These are phyloP conservation scores for Thripadectes ignobilis DNA, from an alignment of 2,797 vertebrate species.

Conservation along the genomic window DNA sequence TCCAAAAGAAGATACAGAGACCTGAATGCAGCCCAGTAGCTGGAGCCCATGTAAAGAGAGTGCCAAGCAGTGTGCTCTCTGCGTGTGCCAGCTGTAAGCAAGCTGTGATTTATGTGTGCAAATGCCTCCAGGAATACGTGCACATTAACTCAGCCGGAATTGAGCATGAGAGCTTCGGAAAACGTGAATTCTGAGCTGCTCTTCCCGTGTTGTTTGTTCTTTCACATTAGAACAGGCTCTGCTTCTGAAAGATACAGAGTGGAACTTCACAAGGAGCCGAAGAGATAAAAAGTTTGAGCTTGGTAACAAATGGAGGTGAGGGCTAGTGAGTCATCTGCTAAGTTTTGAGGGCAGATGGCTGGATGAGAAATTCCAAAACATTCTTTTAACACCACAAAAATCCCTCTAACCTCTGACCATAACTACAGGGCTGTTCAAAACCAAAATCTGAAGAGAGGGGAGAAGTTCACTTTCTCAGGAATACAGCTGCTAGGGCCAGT, in stretches of 20 bases:
- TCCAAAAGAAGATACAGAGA: neutral
- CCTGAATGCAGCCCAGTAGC: neutral
- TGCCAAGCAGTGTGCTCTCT: neutral
- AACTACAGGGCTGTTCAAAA: neutral
- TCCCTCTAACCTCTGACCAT: neutral
- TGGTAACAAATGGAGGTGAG: slow-evolving; percentile 12
- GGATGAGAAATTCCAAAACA: neutral
- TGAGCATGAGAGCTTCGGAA: neutral
- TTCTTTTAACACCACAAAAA: slow-evolving; percentile 14
- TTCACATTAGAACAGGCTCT: neutral
- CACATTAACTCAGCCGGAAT: neutral
- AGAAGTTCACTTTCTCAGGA: neutral
- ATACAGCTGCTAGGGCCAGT: neutral
- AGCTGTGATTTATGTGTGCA: neutral
- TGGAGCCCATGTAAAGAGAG: neutral
- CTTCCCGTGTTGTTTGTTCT: neutral
- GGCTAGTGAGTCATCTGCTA: neutral
- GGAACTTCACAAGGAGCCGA: neutral
- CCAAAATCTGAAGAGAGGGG: neutral
- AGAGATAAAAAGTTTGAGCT: neutral
- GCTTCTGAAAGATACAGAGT: neutral
- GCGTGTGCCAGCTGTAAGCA: neutral
- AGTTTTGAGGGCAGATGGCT: neutral
- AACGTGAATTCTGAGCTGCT: neutral
- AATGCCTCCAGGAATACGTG: neutral